phyloP scores from a whole-genome alignment of 2,113 vertebrate genomes.

The Gymnocephalus cernua region DNA sequence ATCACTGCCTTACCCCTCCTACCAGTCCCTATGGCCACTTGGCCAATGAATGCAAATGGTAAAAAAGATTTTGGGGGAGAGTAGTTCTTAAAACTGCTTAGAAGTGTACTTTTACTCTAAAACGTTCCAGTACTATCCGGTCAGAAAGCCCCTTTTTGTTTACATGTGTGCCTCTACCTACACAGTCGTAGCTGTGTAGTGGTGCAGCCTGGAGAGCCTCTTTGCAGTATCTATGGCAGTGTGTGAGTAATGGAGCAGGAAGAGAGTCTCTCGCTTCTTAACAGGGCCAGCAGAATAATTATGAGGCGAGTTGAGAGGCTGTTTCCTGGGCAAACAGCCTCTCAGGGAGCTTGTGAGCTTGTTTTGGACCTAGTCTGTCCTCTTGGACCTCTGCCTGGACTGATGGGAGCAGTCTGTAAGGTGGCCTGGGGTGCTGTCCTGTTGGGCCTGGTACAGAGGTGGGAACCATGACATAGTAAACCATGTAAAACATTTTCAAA shows the following conservation, averaged over 20 bases:
- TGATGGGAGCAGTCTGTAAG: conserved; percentile 46
- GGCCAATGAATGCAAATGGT: no score
- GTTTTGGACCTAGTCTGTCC: conserved; percentile 30
- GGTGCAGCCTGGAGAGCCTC: conserved; percentile 48
- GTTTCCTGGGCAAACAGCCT: conserved; percentile 55
- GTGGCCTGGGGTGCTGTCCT: conserved; percentile 34
- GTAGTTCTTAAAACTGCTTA: no score
- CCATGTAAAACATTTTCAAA: background rate
- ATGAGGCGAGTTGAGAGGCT: conserved; percentile 67
- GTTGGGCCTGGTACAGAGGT: conserved; percentile 28
- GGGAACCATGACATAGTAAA: background rate
- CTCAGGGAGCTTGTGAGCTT: conserved; percentile 60
- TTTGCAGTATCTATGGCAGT: conserved; percentile 64
- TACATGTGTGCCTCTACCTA: conserved; percentile 16
- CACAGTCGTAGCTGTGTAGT: conserved; percentile 20
- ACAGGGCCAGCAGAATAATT: conserved; percentile 76
- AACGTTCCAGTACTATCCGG: no score
- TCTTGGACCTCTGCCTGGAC: conserved; percentile 60
- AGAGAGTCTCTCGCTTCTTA: conserved; percentile 66
- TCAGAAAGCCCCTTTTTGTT: no score
- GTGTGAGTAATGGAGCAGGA: conserved; percentile 74
- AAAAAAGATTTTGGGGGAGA: no score
- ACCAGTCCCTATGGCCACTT: no score
- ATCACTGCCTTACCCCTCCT: no score
- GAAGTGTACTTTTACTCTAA: no score